These are phyloP conservation scores for Meda fulgida DNA, from an alignment of 2,797 vertebrate genomes.

Conservation along the genomic window DNA sequence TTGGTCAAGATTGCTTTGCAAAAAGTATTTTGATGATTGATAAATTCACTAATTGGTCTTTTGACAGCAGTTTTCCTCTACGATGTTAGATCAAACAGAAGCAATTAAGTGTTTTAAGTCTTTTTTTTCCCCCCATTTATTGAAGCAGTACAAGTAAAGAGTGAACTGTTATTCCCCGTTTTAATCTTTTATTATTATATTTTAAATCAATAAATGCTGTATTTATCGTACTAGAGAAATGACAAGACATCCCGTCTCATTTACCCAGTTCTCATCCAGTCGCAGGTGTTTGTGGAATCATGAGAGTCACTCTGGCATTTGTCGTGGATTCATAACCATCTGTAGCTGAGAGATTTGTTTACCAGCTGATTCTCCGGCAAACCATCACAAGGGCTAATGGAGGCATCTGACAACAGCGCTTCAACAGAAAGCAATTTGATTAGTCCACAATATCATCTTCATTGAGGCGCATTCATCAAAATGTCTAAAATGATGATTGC, in stretches of 20 bases:
- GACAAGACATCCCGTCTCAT: background rate
- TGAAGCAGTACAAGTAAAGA: background rate
- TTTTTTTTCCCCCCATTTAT: background rate
- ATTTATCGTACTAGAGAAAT: background rate
- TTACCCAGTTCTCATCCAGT: slow-evolving; percentile 40
- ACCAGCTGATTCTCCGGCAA: slow-evolving; percentile 27
- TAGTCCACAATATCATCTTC: background rate
- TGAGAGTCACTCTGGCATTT: slow-evolving; percentile 70
- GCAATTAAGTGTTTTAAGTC: background rate
- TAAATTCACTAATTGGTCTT: background rate
- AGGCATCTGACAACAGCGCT: slow-evolving; percentile 15
- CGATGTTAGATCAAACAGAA: background rate
- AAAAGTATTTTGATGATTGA: background rate
- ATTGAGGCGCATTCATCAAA: slow-evolving; percentile 20
- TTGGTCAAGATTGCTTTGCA: background rate
- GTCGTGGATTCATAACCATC: slow-evolving; percentile 70
- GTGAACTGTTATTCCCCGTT: background rate
- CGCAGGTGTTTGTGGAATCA: slow-evolving; percentile 66
- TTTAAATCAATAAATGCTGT: background rate
- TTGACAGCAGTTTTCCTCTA: background rate
- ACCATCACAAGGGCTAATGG: slow-evolving; percentile 16
- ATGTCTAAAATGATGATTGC: slow-evolving; percentile 34
- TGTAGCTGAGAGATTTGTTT: slow-evolving; percentile 69
- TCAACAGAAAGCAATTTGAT: slow-evolving; percentile 33
- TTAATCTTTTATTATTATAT: background rate